Conservation (phyloP, 2,797 vertebrate species). For the Pygocentrus nattereri region DNA sequence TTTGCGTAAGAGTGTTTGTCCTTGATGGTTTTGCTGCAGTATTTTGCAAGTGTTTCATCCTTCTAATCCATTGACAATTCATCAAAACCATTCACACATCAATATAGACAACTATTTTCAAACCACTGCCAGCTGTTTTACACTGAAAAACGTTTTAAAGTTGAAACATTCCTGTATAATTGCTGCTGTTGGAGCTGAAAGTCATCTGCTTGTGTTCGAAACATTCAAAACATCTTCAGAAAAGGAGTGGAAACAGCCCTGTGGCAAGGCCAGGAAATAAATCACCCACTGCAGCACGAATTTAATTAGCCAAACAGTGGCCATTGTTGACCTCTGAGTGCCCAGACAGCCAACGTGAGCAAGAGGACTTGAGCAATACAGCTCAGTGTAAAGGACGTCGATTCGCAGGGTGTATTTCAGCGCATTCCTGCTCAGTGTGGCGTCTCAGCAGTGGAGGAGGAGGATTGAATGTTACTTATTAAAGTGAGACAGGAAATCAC, state of each 20-base stretch:
- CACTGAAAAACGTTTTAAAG: not conserved
- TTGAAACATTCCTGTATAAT: not conserved
- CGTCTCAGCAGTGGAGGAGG: constrained; percentile 5
- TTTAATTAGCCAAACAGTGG: not conserved
- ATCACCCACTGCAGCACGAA: not conserved
- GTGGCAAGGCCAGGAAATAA: constrained; percentile 7
- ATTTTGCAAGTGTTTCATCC: not conserved
- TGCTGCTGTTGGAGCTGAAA: not conserved
- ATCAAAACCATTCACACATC: not conserved
- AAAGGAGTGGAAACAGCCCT: not conserved
- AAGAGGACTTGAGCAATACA: not conserved
- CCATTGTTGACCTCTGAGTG: constrained; percentile 12
- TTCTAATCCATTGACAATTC: not conserved
- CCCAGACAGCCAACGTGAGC: not conserved
- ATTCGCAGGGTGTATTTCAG: not conserved
- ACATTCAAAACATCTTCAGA: constrained; percentile 4
- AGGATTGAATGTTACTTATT: constrained; percentile 41
- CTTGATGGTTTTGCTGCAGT: not conserved
- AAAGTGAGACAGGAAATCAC: constrained; percentile 53
- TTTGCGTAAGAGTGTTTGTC: constrained; percentile 6
- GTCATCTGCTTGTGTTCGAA: constrained; percentile 7
- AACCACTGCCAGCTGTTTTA: not conserved
- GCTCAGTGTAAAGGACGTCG: not conserved
- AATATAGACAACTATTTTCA: not conserved
- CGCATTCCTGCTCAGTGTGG: constrained; percentile 15